These are phyloP conservation scores for Andrena cerasifolii DNA, from an alignment of 1,140 invertebrate species.

Conservation along the genomic window DNA sequence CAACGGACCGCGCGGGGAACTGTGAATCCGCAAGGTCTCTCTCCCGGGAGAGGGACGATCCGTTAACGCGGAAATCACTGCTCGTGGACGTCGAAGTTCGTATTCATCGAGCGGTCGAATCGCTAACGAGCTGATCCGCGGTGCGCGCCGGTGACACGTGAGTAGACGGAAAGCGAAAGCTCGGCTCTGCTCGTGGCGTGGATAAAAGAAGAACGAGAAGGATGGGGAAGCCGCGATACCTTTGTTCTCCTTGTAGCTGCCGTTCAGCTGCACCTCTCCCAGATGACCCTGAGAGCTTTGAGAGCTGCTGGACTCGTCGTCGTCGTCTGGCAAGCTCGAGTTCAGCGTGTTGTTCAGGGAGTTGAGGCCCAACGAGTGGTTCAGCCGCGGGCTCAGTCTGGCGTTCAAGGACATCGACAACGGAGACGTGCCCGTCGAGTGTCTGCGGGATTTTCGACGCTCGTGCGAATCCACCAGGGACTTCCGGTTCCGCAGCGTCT, in stretches of 20 bases:
- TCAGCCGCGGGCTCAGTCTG: conserved; percentile 75
- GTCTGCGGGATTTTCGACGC: conserved; percentile 88
- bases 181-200: too few species aligned
- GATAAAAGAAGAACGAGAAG: too few species aligned
- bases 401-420: conserved; percentile 79
- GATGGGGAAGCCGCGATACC: conserved; percentile 67
- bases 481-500: conserved; percentile 88
- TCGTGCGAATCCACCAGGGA: conserved; percentile 86
- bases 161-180: conserved; percentile 6
- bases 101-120: conserved; percentile 58
- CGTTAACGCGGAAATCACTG: conserved; percentile 49
- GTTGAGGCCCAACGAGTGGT: conserved; percentile 77
- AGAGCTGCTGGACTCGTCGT: conserved; percentile 83
- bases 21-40: conserved; percentile 59
- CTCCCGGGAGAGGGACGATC: conserved; percentile 37
- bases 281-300: conserved; percentile 82
- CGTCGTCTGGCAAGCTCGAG: conserved; percentile 82
- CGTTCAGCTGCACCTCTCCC: conserved; percentile 83
- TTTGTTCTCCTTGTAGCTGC: conserved; percentile 84
- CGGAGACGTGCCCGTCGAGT: conserved; percentile 87
- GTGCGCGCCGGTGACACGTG: not conserved
- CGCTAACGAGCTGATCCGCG: conserved; percentile 51
- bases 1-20: conserved; percentile 44
- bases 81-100: conserved; percentile 47
- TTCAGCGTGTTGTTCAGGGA: conserved; percentile 77